phyloP scores from a whole-genome alignment of 2,797 vertebrate genomes.

The Lithobates sylvaticus region DNA sequence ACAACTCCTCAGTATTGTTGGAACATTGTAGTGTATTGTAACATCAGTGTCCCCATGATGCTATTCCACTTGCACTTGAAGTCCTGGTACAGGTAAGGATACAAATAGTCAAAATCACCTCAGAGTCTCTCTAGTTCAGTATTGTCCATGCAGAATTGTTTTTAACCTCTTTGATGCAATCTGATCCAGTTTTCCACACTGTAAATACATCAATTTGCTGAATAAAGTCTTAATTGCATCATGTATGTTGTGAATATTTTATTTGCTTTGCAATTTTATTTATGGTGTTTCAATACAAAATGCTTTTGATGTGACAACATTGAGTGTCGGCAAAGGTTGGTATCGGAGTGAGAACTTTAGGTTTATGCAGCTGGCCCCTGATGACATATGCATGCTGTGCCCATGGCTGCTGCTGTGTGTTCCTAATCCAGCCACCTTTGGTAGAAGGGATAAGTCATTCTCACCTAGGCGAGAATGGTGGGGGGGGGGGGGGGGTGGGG shows the following conservation, averaged over 20 bases:
- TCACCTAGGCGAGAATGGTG: no score
- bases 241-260: constrained; percentile 52
- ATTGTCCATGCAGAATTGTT: constrained; percentile 60
- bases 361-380: no score
- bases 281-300: no score
- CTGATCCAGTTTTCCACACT: constrained; percentile 80
- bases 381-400: no score
- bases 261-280: neutral
- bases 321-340: no score
- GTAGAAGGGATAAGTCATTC: no score
- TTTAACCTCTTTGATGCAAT: constrained; percentile 79
- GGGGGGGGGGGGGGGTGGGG: no score
- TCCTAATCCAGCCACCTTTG: no score
- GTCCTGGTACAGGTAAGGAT: constrained; percentile 94
- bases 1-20: constrained; percentile 76
- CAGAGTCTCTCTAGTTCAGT: constrained; percentile 51
- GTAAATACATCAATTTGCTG: constrained; percentile 90
- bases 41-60: constrained; percentile 76
- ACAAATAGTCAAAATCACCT: constrained; percentile 69
- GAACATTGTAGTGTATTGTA: constrained; percentile 78
- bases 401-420: no score
- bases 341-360: no score
- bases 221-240: constrained; percentile 95
- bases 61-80: constrained; percentile 77
- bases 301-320: no score